Conservation (phyloP, 2,888 invertebrate species). For the Meiosimyza decipiens region DNA sequence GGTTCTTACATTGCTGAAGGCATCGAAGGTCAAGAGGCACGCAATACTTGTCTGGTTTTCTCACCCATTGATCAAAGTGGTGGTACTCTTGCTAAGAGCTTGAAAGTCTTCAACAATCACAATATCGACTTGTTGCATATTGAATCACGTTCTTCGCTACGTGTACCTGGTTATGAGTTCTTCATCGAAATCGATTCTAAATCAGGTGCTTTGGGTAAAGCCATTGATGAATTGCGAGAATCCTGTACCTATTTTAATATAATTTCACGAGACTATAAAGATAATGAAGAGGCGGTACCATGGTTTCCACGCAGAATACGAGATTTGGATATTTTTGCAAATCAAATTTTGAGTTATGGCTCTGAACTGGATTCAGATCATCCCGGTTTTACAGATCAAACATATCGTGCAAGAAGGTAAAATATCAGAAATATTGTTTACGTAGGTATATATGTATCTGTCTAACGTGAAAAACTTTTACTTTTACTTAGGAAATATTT, state of each 20-base stretch:
- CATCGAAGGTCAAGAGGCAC: conserved; percentile 74
- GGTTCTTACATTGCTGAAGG: conserved; percentile 87
- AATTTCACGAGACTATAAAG: conserved; percentile 87
- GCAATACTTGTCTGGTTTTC: conserved; percentile 85
- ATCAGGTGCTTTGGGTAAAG: conserved; percentile 78
- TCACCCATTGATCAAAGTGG: conserved; percentile 83
- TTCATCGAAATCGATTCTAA: conserved; percentile 90
- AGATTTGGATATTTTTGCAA: conserved; percentile 95
- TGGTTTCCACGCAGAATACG: conserved; percentile 97
- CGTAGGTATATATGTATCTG: neutral
- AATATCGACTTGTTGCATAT: conserved; percentile 89
- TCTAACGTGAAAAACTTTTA: neutral
- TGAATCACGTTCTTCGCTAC: conserved; percentile 90
- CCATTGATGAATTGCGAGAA: conserved; percentile 78
- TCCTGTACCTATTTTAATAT: conserved; percentile 85
- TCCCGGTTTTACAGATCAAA: conserved; percentile 96
- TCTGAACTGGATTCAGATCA: conserved; percentile 94
- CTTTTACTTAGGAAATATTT: conserved; percentile 78
- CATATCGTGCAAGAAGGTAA: conserved; percentile 79
- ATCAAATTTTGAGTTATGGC: conserved; percentile 97
- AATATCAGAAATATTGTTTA: neutral
- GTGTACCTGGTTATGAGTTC: conserved; percentile 88
- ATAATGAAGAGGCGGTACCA: conserved; percentile 87
- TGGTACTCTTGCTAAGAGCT: conserved; percentile 87
- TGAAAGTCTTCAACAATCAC: conserved; percentile 87